Conservation (phyloP, 2,113 vertebrate species). For the Cryptotis parvus region DNA sequence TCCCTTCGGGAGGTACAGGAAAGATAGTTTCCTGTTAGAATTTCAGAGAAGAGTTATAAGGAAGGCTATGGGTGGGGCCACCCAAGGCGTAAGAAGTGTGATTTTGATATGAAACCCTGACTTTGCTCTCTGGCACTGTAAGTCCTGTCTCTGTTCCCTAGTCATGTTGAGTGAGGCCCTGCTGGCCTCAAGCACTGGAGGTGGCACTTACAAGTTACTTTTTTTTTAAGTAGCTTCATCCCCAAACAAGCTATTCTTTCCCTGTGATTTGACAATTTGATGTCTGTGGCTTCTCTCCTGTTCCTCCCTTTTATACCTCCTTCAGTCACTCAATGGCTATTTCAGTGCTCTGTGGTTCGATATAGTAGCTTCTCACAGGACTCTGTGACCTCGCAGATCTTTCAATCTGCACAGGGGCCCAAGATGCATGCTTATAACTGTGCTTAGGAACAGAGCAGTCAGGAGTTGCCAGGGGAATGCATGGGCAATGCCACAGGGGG, state of each 20-base stretch:
- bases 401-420: background rate
- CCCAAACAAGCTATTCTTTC: background rate
- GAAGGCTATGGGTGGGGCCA: background rate
- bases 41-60: background rate
- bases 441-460: background rate
- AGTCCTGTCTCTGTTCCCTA: no score
- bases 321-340: background rate
- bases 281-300: background rate
- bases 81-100: background rate
- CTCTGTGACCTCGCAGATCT: background rate
- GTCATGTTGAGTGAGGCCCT: no score
- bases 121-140: no score
- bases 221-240: background rate
- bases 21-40: conserved; percentile 42
- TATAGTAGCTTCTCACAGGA: background rate
- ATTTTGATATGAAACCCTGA: background rate
- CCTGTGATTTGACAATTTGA: conserved; percentile 10
- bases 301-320: conserved; percentile 6
- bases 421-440: background rate
- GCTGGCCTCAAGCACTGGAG: no score
- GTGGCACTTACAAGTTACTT: no score
- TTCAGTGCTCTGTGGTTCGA: background rate
- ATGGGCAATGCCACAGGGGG: no score
- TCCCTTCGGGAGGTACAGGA: conserved; percentile 18
- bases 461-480: background rate